Evolutionary conservation across 1,140 invertebrate genomes (phyloP).

Genomic region (Aphaenogaster ashmeadi): DNA sequence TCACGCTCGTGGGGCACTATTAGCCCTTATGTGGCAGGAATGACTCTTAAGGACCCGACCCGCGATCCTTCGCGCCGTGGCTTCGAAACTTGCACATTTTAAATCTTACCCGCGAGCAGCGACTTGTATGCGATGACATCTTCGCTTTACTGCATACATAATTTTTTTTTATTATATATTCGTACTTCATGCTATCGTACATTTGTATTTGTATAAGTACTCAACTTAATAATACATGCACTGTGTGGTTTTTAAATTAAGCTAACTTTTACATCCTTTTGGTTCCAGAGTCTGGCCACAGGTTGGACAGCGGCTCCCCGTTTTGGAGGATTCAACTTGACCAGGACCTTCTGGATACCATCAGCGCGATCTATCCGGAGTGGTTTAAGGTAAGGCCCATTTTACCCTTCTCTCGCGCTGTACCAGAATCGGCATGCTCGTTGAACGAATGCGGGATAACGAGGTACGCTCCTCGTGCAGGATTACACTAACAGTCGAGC

Average conservation of each 20-base stretch:
- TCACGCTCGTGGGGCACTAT: conserved; percentile 79
- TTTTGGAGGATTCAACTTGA: conserved; percentile 97
- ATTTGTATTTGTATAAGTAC: neutral
- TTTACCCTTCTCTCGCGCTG: neutral
- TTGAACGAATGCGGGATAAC: conserved; percentile 68
- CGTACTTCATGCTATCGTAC: neutral
- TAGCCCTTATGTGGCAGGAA: conserved; percentile 83
- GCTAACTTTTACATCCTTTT: neutral
- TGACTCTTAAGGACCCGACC: conserved; percentile 71
- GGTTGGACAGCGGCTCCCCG: conserved; percentile 92
- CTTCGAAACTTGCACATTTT: conserved; percentile 65
- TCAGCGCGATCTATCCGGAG: conserved; percentile 95
- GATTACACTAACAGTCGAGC: conserved; percentile 84
- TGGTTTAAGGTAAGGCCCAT: conserved; percentile 92
- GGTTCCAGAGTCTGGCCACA: conserved; percentile 92
- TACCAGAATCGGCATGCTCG: conserved; percentile 36
- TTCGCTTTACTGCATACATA: neutral
- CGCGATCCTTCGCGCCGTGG: conserved; percentile 71
- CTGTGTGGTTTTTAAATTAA: neutral
- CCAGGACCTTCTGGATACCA: conserved; percentile 95
- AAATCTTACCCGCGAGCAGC: conserved; percentile 55
- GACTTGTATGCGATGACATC: conserved; percentile 17
- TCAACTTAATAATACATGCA: neutral
- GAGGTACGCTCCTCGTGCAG: conserved; percentile 75
- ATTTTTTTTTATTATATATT: neutral